A percentile compares a stretch with the other conserved stretches of the same genome.
phyloP scores from a whole-genome alignment of 2,888 invertebrate species.

The Nycteola revayana region DNA sequence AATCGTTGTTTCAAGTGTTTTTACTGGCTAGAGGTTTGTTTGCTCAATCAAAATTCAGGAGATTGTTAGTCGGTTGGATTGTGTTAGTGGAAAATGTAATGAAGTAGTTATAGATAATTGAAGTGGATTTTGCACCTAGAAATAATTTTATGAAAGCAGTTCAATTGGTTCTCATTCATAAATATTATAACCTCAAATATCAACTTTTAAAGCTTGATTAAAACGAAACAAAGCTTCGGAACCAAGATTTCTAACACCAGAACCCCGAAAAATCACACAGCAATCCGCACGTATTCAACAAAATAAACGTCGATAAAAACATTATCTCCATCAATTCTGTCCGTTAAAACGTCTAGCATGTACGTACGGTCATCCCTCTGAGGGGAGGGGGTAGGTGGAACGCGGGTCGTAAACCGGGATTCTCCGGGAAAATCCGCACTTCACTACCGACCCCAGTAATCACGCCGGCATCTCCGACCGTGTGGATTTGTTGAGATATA shows the following conservation, averaged over 20 bases:
- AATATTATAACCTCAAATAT: too few species aligned
- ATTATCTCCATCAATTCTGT: conserved; percentile 43
- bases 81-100: conserved; percentile 16
- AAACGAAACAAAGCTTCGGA: too few species aligned
- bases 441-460: conserved; percentile 70
- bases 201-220: too few species aligned
- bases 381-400: conserved; percentile 37
- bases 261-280: conserved; percentile 14
- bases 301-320: conserved; percentile 33
- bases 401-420: conserved; percentile 72
- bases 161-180: too few species aligned
- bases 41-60: conserved; percentile 51
- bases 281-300: conserved; percentile 23
- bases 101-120: not conserved
- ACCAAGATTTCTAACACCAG: not conserved
- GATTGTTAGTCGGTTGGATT: conserved; percentile 36
- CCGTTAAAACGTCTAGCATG: conserved; percentile 33
- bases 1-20: conserved; percentile 53
- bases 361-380: conserved; percentile 51
- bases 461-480: conserved; percentile 52
- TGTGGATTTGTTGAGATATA: conserved; percentile 61
- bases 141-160: too few species aligned
- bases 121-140: too few species aligned
- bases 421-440: conserved; percentile 72
- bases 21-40: conserved; percentile 51